Evolutionary conservation across 2,888 invertebrate species (phyloP).

Genomic region (Dynastes hyllus): DNA sequence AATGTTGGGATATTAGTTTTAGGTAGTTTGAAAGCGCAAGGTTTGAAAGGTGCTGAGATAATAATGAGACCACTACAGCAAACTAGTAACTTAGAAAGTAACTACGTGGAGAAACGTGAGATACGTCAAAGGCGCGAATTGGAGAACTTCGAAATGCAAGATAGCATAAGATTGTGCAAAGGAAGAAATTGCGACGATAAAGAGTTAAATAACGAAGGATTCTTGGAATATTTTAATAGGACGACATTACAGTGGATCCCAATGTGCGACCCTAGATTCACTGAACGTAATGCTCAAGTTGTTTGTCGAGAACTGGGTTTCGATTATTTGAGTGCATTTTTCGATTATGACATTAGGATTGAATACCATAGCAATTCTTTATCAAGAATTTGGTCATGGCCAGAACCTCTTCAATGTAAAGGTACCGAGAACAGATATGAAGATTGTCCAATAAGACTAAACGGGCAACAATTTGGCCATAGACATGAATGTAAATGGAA

Average conservation of each 20-base stretch:
- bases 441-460: constrained; percentile 90
- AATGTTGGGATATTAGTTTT: constrained; percentile 97
- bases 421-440: constrained; percentile 85
- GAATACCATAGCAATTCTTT: constrained; percentile 93
- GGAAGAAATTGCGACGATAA: constrained; percentile 79
- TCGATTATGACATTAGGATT: constrained; percentile 88
- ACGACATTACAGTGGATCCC: constrained; percentile 98
- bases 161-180: constrained; percentile 86
- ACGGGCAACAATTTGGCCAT: constrained; percentile 91
- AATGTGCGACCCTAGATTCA: constrained; percentile 95
- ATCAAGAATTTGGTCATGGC: constrained; percentile 94
- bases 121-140: constrained; percentile 72
- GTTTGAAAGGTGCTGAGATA: constrained; percentile 83
- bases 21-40: constrained; percentile 90
- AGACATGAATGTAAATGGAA: constrained; percentile 92
- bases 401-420: constrained; percentile 90
- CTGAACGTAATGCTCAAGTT: constrained; percentile 96
- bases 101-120: constrained; percentile 70
- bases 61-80: constrained; percentile 80
- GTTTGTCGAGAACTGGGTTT: constrained; percentile 95
- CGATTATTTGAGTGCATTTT: constrained; percentile 91
- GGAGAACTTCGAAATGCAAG: constrained; percentile 74
- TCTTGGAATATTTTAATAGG: constrained; percentile 94
- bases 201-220: constrained; percentile 82
- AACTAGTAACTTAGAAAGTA: constrained; percentile 63